Evolutionary conservation across 1,140 invertebrate genomes (phyloP).

Genomic region (Luehdorfia chinensis): DNA sequence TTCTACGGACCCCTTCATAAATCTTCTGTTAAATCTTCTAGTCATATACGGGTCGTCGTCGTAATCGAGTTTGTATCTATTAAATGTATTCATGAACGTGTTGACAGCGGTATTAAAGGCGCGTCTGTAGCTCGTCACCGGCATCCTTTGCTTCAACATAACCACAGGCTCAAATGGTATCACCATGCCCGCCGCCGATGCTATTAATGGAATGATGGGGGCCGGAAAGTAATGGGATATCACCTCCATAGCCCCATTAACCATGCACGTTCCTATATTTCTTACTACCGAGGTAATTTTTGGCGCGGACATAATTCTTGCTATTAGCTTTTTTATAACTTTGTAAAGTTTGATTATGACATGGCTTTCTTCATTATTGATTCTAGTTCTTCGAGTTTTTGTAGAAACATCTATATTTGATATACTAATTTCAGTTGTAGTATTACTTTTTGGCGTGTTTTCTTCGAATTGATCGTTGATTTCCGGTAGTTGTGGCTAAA

Average conservation of each 20-base stretch:
- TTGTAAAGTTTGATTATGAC: conserved; percentile 16
- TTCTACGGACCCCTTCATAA: conserved; percentile 29
- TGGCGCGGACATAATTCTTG: conserved; percentile 33
- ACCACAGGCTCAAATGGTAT: conserved; percentile 65
- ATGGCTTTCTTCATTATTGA: conserved; percentile 4
- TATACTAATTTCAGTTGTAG: too few relatives aligned
- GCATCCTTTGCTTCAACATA: conserved; percentile 51
- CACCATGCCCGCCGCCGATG: conserved; percentile 55
- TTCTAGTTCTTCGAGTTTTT: not conserved
- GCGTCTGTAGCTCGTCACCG: conserved; percentile 57
- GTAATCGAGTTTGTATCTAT: conserved; percentile 44
- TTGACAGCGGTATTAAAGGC: conserved; percentile 53
- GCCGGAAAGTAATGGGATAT: conserved; percentile 56
- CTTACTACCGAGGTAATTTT: conserved; percentile 46
- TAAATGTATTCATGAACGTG: conserved; percentile 56
- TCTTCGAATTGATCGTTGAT: conserved; percentile 49
- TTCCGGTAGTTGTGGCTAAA: conserved; percentile 42
- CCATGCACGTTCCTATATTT: conserved; percentile 60
- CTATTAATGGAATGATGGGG: conserved; percentile 57
- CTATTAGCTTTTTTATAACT: conserved; percentile 27
- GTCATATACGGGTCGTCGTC: conserved; percentile 65
- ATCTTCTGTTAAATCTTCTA: conserved; percentile 52
- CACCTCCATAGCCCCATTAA: conserved; percentile 62
- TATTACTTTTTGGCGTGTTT: too few relatives aligned
- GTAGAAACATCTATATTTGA: too few relatives aligned